phyloP scores from a whole-genome alignment of 2,113 vertebrate species.

The Brachypteracias leptosomus region DNA sequence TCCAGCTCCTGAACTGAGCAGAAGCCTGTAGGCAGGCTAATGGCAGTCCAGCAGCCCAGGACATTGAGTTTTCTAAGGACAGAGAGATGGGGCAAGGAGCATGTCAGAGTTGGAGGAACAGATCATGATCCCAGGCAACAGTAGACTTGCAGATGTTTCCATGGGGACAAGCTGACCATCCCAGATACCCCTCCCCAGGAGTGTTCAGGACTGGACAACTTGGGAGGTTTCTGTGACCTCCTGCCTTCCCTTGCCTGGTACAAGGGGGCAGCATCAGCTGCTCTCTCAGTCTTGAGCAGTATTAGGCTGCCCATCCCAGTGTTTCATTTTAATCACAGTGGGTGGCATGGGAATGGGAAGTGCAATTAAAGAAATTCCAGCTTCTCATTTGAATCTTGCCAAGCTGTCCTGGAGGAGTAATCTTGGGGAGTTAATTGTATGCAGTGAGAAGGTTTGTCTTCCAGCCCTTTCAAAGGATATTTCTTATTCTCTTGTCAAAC shows the following conservation, averaged over 20 bases:
- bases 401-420: neutral
- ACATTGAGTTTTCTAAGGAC: neutral
- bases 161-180: neutral
- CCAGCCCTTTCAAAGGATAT: neutral
- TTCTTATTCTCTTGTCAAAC: neutral
- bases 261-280: neutral
- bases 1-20: neutral
- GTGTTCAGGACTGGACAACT: neutral
- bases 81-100: neutral
- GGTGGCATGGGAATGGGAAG: neutral
- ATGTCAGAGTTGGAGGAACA: neutral
- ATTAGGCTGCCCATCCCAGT: neutral
- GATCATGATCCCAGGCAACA: neutral
- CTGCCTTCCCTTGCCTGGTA: neutral
- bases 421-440: neutral
- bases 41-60: neutral
- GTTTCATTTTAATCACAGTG: neutral
- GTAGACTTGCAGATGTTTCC: neutral
- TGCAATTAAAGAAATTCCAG: neutral
- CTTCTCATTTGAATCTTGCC: neutral
- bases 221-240: neutral
- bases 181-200: neutral
- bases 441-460: neutral
- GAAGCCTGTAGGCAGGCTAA: neutral
- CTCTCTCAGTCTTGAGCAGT: neutral